Conservation (phyloP, 2,888 invertebrate species). For the Ecliptopera silaceata region DNA sequence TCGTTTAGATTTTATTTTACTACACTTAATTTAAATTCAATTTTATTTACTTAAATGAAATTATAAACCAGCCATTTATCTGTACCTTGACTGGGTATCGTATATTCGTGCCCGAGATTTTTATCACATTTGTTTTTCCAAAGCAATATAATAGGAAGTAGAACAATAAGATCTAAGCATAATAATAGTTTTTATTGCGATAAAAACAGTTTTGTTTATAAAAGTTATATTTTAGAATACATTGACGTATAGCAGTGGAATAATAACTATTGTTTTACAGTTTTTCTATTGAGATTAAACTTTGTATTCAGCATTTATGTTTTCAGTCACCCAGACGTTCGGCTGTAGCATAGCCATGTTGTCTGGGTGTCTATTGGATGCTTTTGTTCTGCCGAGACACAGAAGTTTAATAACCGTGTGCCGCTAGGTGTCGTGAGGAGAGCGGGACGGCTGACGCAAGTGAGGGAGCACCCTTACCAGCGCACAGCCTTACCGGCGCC, state of each 20-base stretch:
- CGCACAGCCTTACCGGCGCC: conserved; percentile 92
- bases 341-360: conserved; percentile 3
- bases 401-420: conserved; percentile 76
- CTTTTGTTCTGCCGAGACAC: conserved; percentile 57
- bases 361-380: conserved; percentile 48
- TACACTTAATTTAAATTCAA: conserved; percentile 63
- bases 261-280: conserved; percentile 50
- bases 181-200: conserved; percentile 73
- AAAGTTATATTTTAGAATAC: conserved; percentile 51
- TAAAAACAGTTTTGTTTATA: conserved; percentile 52
- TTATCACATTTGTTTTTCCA: conserved; percentile 69
- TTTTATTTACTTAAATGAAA: conserved; percentile 60
- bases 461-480: conserved; percentile 99
- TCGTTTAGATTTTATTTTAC: conserved; percentile 60
- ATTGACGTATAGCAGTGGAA: conserved; percentile 63
- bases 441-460: conserved; percentile 93
- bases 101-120: conserved; percentile 50
- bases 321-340: conserved; percentile 17
- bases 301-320: conserved; percentile 72
- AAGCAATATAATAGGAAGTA: conserved; percentile 72
- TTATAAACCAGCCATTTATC: conserved; percentile 71
- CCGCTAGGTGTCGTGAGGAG: conserved; percentile 92
- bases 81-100: conserved; percentile 65
- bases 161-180: conserved; percentile 69
- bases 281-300: conserved; percentile 62